Percentiles rank a stretch among this genome's conserved stretches.
These are phyloP conservation scores for Hippopotamyrus pictus DNA, from an alignment of 2,797 vertebrate genomes.

Conservation along the genomic window DNA sequence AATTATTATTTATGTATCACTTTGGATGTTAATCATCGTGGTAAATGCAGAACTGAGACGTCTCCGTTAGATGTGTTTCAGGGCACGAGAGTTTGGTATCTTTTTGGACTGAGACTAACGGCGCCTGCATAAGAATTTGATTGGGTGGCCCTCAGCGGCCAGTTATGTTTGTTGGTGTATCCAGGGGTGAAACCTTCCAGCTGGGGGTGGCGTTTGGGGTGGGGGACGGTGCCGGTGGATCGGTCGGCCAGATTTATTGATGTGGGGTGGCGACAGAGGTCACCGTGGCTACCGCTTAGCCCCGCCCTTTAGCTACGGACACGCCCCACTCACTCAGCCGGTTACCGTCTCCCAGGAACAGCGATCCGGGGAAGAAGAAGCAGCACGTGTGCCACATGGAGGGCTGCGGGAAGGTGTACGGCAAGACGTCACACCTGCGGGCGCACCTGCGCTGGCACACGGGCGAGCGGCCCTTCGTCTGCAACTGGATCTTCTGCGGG, in stretches of 20 bases:
- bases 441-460: conserved; percentile 99
- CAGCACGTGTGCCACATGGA: conserved; percentile 99
- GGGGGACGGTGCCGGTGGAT: background rate
- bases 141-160: background rate
- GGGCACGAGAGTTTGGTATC: background rate
- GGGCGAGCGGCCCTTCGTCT: conserved; percentile 95
- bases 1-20: background rate
- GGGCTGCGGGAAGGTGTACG: conserved; percentile 96
- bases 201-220: background rate
- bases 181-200: background rate
- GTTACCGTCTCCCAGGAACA: conserved; percentile 62
- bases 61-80: background rate
- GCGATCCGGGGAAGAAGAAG: conserved; percentile 94
- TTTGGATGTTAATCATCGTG: background rate
- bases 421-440: conserved; percentile 94
- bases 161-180: background rate
- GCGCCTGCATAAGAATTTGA: background rate
- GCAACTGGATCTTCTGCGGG: conserved; percentile 98
- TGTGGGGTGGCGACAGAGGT: background rate
- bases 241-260: background rate
- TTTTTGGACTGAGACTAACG: background rate
- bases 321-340: background rate
- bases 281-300: background rate
- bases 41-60: background rate
- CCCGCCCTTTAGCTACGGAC: background rate